Evolutionary conservation across 2,888 invertebrate species (phyloP).

Genomic region (Carpatolechia fugitivella): DNA sequence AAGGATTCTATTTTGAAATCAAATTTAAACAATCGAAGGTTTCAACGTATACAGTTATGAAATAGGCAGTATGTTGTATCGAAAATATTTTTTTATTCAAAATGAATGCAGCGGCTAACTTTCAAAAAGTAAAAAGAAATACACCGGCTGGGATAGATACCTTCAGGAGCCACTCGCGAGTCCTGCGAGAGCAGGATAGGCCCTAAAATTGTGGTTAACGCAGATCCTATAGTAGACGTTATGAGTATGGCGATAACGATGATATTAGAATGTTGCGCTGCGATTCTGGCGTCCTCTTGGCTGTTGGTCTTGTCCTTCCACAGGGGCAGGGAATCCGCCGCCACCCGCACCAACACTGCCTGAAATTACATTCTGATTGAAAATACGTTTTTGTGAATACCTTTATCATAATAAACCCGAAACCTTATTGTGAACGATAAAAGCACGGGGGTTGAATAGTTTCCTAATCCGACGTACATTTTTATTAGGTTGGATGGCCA

Average conservation of each 20-base stretch:
- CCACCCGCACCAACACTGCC: constrained; percentile 70
- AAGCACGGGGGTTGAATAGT: constrained; percentile 5
- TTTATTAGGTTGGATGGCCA: too few relatives aligned
- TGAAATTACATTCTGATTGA: constrained; percentile 41
- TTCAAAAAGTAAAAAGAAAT: constrained; percentile 8
- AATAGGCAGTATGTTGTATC: neutral
- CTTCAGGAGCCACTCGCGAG: constrained; percentile 60
- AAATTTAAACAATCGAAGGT: too few relatives aligned
- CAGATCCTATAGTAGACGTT: constrained; percentile 64
- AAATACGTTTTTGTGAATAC: constrained; percentile 20
- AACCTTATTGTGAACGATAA: constrained; percentile 9
- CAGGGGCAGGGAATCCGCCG: constrained; percentile 55
- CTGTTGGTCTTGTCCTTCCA: constrained; percentile 50
- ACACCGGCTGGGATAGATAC: constrained; percentile 34
- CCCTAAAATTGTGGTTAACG: constrained; percentile 59
- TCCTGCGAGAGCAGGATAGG: constrained; percentile 63
- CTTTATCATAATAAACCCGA: constrained; percentile 16
- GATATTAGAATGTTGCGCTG: constrained; percentile 65
- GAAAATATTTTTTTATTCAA: constrained; percentile 8
- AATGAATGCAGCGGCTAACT: constrained; percentile 7
- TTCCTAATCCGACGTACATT: neutral
- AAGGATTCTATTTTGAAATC: too few relatives aligned
- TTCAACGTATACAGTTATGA: too few relatives aligned
- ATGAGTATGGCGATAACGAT: constrained; percentile 69
- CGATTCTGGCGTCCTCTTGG: constrained; percentile 56